Evolutionary conservation across 2,888 invertebrate genomes (phyloP).

Genomic region (Tuta absoluta): DNA sequence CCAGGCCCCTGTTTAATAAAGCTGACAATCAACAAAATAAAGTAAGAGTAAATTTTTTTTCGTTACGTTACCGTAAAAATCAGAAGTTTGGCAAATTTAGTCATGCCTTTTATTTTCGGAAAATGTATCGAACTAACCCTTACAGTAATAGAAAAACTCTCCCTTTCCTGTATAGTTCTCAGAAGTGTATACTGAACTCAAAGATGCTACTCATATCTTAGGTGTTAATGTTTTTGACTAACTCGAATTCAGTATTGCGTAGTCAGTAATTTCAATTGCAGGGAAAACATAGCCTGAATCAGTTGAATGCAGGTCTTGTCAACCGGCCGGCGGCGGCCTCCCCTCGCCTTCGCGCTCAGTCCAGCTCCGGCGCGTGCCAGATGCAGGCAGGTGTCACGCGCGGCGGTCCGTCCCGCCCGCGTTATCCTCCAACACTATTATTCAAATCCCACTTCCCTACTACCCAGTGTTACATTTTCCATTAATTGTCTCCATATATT

Average conservation of each 20-base stretch:
- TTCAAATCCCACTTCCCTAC: neutral
- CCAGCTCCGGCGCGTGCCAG: slow-evolving; percentile 2
- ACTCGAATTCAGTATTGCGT: neutral
- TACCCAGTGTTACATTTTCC: neutral
- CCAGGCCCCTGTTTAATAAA: too few species aligned
- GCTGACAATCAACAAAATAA: too few species aligned
- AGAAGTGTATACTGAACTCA: too few species aligned
- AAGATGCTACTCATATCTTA: too few species aligned
- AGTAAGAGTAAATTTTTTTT: too few species aligned
- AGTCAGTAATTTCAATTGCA: neutral
- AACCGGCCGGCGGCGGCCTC: neutral
- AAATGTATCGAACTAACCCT: too few species aligned
- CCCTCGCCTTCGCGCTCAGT: neutral
- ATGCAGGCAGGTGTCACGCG: neutral
- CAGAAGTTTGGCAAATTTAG: too few species aligned
- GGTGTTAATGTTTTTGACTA: neutral
- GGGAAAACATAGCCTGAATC: neutral
- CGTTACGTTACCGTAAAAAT: too few species aligned
- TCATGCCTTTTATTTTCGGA: too few species aligned
- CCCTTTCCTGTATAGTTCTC: too few species aligned
- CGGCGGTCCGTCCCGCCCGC: neutral
- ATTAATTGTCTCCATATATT: neutral
- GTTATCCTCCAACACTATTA: neutral
- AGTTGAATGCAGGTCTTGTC: neutral
- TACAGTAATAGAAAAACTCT: too few species aligned